Evolutionary conservation across 1,140 invertebrate genomes (phyloP), one percentile per base, ranked within the genome.

Genomic region (Ceratoteleas bidentatus): DNA sequence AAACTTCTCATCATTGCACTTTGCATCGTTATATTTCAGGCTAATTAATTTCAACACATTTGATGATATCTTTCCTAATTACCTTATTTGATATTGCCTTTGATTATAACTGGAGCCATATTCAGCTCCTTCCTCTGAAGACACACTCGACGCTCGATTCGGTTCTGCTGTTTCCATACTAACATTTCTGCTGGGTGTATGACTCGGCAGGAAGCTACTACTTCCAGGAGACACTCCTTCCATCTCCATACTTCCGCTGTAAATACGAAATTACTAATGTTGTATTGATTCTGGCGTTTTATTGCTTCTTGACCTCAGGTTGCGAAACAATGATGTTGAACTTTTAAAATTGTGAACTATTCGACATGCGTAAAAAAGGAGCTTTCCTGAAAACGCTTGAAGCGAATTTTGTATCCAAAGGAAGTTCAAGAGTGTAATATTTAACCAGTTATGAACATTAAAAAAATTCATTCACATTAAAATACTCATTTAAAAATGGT

Each of bases 191-290:
- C 92, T 92, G 0, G 88, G 84, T 69, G 90, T 91, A 66, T 92
- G 90, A 83, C 91, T 92, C 6, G 89, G 89, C 34, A 91, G 54
- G 73, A 91, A 91, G 38, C 81, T 91, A 45, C 87, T 91, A 66
- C 92, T 92, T 60, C 92, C 88, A 5, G 92, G 92, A 34, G 92
- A 93, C 6, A 89, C 89, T 34, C 92, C 94, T 85, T 95, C 95
- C 94, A 95, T 95, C 86, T 96, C 95, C 62, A 96, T 93, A 40
- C 94, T 95, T 75, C 95, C 95, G 86, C 95, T 95, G 69, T 15
- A 89, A 90, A 87, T 53, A 73, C 53, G n/a, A 77, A 76, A 80
- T 68, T 50, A 64, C 15, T 61, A 15, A 73, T 69, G 57, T 84
- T 61, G 80, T 60, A 76, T 69, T 79, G 56, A 68, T 24, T 50